Evolutionary conservation across 2,888 invertebrate genomes (phyloP).

Genomic region (Petrophora chlorosata): DNA sequence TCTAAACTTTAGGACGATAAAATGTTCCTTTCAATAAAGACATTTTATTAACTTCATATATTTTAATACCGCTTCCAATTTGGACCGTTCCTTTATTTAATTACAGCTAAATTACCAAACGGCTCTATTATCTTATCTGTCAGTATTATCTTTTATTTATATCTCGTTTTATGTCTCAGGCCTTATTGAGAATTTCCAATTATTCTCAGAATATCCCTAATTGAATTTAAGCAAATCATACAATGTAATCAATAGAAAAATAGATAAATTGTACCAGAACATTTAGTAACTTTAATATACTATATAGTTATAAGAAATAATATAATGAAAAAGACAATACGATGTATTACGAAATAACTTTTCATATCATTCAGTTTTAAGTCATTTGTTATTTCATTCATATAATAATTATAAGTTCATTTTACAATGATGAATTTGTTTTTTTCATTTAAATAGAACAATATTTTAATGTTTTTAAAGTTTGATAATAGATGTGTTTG

Average conservation of each 20-base stretch:
- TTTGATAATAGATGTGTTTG: too few species aligned
- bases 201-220: slow-evolving; percentile 4
- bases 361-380: slow-evolving; percentile 66
- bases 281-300: slow-evolving; percentile 44
- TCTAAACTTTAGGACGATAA: not conserved
- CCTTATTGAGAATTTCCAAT: not conserved
- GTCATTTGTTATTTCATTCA: slow-evolving; percentile 29
- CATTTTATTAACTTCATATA: not conserved
- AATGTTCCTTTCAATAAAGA: not conserved
- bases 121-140: not conserved
- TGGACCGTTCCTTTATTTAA: not conserved
- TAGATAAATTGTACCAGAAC: slow-evolving; percentile 20
- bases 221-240: slow-evolving; percentile 27
- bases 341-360: slow-evolving; percentile 65
- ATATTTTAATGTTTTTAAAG: too few species aligned
- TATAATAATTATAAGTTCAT: too few species aligned
- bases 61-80: not conserved
- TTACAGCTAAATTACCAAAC: not conserved
- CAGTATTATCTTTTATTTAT: not conserved
- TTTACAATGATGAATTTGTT: too few species aligned
- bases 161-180: not conserved
- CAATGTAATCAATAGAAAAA: slow-evolving; percentile 14
- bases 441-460: too few species aligned
- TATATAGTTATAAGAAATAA: slow-evolving; percentile 59
- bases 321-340: slow-evolving; percentile 79